Conservation (phyloP, 2,113 vertebrate genomes). For the Platysternon megacephalum region DNA sequence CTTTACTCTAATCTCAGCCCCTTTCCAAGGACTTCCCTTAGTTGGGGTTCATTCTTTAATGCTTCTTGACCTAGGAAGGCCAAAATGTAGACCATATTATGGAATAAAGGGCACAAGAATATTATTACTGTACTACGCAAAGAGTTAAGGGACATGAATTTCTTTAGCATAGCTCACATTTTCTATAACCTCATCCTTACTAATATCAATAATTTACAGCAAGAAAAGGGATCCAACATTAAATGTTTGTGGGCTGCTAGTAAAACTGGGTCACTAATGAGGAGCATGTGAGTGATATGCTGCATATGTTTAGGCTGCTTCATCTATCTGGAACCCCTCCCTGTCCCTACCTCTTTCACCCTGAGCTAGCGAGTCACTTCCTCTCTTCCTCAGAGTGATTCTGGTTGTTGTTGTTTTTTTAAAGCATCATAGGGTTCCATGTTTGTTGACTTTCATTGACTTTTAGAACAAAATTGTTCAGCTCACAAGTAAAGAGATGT, state of each 20-base stretch:
- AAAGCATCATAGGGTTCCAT: rapidly evolving
- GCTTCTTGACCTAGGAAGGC: not conserved
- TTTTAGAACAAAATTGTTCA: not conserved
- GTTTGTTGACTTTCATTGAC: not conserved
- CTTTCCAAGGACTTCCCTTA: not conserved
- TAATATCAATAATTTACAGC: not conserved
- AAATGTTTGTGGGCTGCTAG: not conserved
- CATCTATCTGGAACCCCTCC: not conserved
- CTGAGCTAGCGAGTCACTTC: slow-evolving; percentile 7
- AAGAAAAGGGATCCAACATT: not conserved
- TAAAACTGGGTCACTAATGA: not conserved
- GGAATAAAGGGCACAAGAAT: not conserved
- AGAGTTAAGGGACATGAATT: not conserved
- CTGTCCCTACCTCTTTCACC: not conserved
- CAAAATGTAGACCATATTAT: not conserved
- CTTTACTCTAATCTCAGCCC: rapidly evolving
- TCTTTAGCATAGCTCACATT: not conserved
- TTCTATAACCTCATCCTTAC: not conserved
- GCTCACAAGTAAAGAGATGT: not conserved
- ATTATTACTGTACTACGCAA: not conserved
- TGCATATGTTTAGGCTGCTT: not conserved
- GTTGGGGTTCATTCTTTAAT: not conserved
- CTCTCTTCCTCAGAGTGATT: not conserved
- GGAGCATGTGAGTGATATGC: not conserved
- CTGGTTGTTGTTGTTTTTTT: not conserved